Conservation (phyloP, 1,140 invertebrate genomes). For the Charaxes varanes region DNA sequence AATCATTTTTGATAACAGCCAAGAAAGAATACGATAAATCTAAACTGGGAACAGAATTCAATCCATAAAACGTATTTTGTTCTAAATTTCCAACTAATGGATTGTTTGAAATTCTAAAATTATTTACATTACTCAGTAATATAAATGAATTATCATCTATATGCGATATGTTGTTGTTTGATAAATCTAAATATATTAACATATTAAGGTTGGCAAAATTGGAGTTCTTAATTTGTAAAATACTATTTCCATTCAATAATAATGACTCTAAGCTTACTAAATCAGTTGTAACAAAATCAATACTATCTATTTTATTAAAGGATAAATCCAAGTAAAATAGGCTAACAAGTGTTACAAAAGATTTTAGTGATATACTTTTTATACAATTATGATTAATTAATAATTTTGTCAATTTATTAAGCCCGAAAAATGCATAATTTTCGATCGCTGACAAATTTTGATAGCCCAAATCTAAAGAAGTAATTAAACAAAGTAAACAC, state of each 20-base stretch:
- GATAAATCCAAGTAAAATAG: conserved; percentile 38
- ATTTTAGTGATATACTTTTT: conserved; percentile 30
- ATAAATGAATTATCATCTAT: conserved; percentile 34
- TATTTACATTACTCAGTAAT: conserved; percentile 23
- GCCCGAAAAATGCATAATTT: no score
- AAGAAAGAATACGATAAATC: conserved; percentile 36
- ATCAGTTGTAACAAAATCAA: conserved; percentile 34
- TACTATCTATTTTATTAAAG: conserved; percentile 29
- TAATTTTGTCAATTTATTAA: conserved; percentile 21
- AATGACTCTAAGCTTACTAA: conserved; percentile 24
- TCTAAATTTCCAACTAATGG: conserved; percentile 27
- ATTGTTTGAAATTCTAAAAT: conserved; percentile 37
- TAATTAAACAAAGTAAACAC: no score
- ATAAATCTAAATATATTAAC: conserved; percentile 40
- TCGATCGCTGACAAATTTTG: no score
- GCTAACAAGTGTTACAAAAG: conserved; percentile 29
- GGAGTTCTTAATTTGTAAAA: conserved; percentile 25
- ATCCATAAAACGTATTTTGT: conserved; percentile 33
- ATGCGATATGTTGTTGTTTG: conserved; percentile 37
- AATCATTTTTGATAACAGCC: conserved; percentile 30
- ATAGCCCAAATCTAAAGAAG: no score
- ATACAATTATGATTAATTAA: conserved; percentile 40
- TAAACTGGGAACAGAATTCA: conserved; percentile 29
- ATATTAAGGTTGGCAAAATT: conserved; percentile 24
- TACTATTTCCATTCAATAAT: conserved; percentile 26